Base-by-base conservation (phyloP, 2,113 vertebrate genomes). In the Archilochus colubris region DNA sequence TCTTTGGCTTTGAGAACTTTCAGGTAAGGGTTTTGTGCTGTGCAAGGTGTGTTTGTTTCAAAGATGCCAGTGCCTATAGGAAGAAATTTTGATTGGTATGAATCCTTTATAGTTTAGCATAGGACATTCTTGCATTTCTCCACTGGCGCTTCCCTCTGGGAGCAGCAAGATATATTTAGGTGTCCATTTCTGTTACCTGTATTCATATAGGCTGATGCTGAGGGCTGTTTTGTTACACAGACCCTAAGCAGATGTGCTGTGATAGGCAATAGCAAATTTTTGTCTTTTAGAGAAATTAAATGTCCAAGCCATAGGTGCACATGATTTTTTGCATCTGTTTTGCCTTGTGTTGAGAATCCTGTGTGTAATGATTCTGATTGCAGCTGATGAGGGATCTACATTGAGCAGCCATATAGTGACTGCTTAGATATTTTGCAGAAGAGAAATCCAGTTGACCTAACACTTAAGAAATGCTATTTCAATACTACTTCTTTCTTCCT, bases 1-100 rank as follows among this genome's bases (percentile, higher is more conserved):
- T 99, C 92, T 99, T 99, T 43, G 99, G 99, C 88, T 99, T 99
- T 36, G 99, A 99, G 95, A 99, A 99, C 96, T 99, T 99, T 96
- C 97, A 98, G 98, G 99, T 99, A 68, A 97, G 96, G 68, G 88
- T 75, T 95, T 90, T 78, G 27, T 13, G 50, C 91, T 90, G 69
- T 80, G 27, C 40, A 43, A 33, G 18, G 11, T 66, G 64, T 36
- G 44, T 66, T 91, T 40, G 6, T 69, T 91, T 87, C 54, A 59
- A 63, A 89, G 76, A 63, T 75, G 17, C 68, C 59, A 25, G 28
- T 69, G 30, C 25, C 12, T 54, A 43, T 33, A 75, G 53, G 54
- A 70, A 81, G 59, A 75, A 91, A 46, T 74, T 68, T 38, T 50
- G 30, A 20, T 88, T 64, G 19, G 11, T 64, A 94, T 78, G 20